Evolutionary conservation across 2,113 vertebrate species (phyloP).

Genomic region (Ctenomys sociabilis): DNA sequence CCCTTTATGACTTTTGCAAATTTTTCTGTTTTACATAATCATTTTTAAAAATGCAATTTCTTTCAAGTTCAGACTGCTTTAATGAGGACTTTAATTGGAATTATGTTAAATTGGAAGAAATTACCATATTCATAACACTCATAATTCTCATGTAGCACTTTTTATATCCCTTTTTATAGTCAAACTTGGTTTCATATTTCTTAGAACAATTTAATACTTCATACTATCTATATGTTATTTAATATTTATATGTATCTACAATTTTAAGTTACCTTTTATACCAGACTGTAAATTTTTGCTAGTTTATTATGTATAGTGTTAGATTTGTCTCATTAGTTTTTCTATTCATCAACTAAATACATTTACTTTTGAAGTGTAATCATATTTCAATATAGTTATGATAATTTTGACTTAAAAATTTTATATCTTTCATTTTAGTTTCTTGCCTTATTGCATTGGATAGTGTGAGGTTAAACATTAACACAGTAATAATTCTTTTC

Average conservation of each 20-base stretch:
- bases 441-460: conserved; percentile 65
- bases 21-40: conserved; percentile 65
- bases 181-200: conserved; percentile 1
- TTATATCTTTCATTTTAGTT: not conserved
- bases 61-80: conserved; percentile 72
- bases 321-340: not conserved
- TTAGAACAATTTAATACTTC: conserved; percentile 38
- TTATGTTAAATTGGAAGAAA: conserved; percentile 58
- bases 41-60: conserved; percentile 64
- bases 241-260: conserved; percentile 37
- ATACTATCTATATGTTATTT: conserved; percentile 15
- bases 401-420: not conserved
- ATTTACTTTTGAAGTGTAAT: conserved; percentile 9
- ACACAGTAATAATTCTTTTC: not conserved
- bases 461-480: not conserved
- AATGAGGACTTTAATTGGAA: conserved; percentile 75
- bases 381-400: conserved; percentile 11
- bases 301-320: conserved; percentile 32
- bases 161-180: conserved; percentile 21
- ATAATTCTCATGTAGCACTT: conserved; percentile 43
- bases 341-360: not conserved
- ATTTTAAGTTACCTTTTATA: not conserved
- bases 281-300: conserved; percentile 3
- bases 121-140: conserved; percentile 67
- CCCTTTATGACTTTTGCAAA: conserved; percentile 70